Evolutionary conservation across 2,113 vertebrate species (phyloP), one percentile per base, ranked within the genome.

Genomic region (Channa maculata): DNA sequence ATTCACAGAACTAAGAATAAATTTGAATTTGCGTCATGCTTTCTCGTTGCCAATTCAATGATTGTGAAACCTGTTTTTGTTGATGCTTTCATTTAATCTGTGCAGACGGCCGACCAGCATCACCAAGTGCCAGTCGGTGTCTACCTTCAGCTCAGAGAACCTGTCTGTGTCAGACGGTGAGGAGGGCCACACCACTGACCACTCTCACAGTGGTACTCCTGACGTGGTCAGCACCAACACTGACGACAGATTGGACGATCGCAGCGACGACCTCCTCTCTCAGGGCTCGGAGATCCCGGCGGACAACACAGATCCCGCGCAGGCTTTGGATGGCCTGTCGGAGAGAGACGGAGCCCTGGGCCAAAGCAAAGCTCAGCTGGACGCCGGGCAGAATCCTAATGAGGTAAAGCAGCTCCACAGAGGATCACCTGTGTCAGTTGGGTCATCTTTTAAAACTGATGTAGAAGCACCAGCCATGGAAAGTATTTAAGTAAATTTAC

Each of bases 81-180:
- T 38, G 10, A 12, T 44, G 13, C 38, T 55, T 53, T 3, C 24
- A 41, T 11, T 54, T 5, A 3, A 24, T 65, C 24, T 44, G 63
- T 37, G 12, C 63, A 96, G 96, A 90, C 94, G 95, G 57, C 94
- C 95, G 87, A 88, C 93, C 39, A 94, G 95, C 69, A 95, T 96
- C 92, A 96, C 94, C 68, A 96, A 96, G 87, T 96, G 96, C 79
- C 97, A 95, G 92, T 98, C 96, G 14, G 94, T 96, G 51, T 97
- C 96, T 10, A 97, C 96, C 65, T 96, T 97, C 93, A 98, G 97
- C 89, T 97, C 96, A 0, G 97, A 98, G 92, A 98, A 98, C 74
- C 93, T 96, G 59, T 95, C 95, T 0, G 94, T 95, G 41, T 97
- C 96, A 0, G 97, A 97, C 8, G 96, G 96, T 5, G 97, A 97